Evolutionary conservation across 2,888 invertebrate genomes (phyloP), one percentile per base, ranked within the genome.

Genomic region (Hemithea aestivaria): DNA sequence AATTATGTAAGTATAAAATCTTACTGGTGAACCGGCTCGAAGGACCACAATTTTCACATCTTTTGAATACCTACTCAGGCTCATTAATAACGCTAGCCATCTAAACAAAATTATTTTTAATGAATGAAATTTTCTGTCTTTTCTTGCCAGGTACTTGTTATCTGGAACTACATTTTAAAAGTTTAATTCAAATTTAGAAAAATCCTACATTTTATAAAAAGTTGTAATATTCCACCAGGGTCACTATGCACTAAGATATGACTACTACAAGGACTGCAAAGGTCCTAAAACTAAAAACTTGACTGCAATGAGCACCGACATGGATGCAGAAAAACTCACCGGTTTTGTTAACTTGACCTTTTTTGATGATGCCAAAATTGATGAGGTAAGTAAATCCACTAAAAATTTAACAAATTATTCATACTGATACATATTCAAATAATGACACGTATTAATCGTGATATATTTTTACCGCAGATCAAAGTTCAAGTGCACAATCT

Each of bases 1-100:
- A 49, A 49, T 26, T 51, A 47, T 37, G 51, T 51, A 26, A 51
- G 40, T 45, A 36, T 12, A 9, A 28, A 24, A 30, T n/a, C n/a
- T n/a, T n/a, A n/a, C n/a, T n/a, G n/a, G n/a, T n/a, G n/a, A n/a
- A n/a, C n/a, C n/a, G n/a, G n/a, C n/a, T n/a, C n/a, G 30, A 20
- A 9, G 24, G 10, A 9, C 25, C 29, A 6, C 24, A 20, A 9
- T 24, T n/a, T 12, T 7, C 23, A 27, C n/a, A n/a, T n/a, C n/a
- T n/a, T n/a, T n/a, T n/a, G n/a, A n/a, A n/a, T n/a, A n/a, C n/a
- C n/a, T n/a, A n/a, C n/a, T n/a, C n/a, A n/a, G n/a, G n/a, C n/a
- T n/a, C n/a, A n/a, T n/a, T n/a, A n/a, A n/a, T n/a, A n/a, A n/a
- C n/a, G n/a, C n/a, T n/a, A n/a, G n/a, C n/a, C n/a, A n/a, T n/a